These are phyloP conservation scores for Icerya purchasi DNA, from an alignment of 2,888 invertebrate genomes.

Conservation along the genomic window DNA sequence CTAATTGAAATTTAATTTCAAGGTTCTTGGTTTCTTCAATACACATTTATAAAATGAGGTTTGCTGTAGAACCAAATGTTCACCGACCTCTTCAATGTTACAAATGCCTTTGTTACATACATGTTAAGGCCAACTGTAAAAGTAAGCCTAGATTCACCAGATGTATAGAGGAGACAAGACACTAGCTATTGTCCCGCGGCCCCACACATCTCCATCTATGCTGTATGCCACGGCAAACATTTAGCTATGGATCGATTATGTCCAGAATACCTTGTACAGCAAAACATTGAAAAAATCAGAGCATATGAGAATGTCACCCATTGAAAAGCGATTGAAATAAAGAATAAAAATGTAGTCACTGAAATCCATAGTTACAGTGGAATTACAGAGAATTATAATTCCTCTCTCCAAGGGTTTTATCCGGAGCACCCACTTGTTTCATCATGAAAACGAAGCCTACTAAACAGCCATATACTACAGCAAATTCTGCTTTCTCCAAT, in stretches of 20 bases:
- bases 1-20: background rate
- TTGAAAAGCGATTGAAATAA: background rate
- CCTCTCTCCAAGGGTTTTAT: background rate
- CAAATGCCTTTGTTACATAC: background rate
- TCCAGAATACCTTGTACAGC: background rate
- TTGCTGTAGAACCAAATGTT: background rate
- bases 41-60: background rate
- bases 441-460: background rate
- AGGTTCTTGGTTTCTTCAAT: background rate
- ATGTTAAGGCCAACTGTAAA: background rate
- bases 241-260: background rate
- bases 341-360: background rate
- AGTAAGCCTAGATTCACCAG: background rate
- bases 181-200: background rate
- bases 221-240: background rate
- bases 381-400: background rate
- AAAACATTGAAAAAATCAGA: background rate
- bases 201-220: background rate
- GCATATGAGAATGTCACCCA: background rate
- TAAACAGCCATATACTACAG: background rate
- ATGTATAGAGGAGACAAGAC: background rate
- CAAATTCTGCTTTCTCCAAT: background rate
- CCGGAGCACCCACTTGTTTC: background rate
- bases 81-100: background rate
- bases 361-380: background rate